phyloP scores from a whole-genome alignment of 2,888 invertebrate species.

The Oscheius sp. region DNA sequence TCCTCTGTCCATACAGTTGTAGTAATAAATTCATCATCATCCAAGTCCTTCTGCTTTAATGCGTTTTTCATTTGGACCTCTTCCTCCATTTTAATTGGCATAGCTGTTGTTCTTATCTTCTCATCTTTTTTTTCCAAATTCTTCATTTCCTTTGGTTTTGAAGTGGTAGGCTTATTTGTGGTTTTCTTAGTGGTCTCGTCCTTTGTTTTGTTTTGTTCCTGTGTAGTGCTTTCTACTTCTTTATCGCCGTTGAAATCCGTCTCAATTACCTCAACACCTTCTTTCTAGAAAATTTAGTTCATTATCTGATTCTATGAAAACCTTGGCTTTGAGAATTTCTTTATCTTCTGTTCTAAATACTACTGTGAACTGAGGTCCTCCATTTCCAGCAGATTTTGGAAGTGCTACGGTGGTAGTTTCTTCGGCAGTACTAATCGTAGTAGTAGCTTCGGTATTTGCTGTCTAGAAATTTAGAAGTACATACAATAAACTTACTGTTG shows the following conservation, averaged over 20 bases:
- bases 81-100: constrained; percentile 2
- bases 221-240: background rate
- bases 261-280: constrained; percentile 1
- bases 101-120: background rate
- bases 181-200: constrained; percentile 18
- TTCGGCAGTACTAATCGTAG: background rate
- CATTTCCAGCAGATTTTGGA: background rate
- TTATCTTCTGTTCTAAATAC: constrained; percentile 17
- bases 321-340: constrained; percentile 2
- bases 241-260: constrained; percentile 20
- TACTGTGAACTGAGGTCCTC: constrained; percentile 24
- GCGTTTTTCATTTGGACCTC: constrained; percentile 14
- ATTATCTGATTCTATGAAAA: background rate
- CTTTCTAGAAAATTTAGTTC: constrained; percentile 2
- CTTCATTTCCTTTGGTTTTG: background rate
- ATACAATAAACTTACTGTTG: too few relatives aligned
- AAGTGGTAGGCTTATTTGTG: background rate
- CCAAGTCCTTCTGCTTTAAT: constrained; percentile 14
- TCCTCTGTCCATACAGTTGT: background rate
- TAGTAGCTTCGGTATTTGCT: background rate
- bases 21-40: background rate
- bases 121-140: background rate
- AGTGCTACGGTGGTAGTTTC: background rate
- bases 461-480: too few relatives aligned
- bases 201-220: background rate